Conservation (phyloP, 1,140 invertebrate species). For the Homarus americanus region DNA sequence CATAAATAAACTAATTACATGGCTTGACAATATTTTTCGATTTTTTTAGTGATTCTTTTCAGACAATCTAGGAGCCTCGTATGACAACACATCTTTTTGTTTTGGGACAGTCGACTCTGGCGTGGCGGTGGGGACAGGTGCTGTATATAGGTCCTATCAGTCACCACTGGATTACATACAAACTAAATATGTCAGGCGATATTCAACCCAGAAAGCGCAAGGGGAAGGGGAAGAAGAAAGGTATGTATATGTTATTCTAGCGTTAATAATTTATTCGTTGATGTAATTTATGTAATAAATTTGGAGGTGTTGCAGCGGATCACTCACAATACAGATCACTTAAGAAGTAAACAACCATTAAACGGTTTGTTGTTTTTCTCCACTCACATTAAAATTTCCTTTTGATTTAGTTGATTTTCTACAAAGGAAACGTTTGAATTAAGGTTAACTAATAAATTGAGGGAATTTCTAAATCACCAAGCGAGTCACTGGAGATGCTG, state of each 20-base stretch:
- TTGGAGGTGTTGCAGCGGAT: not conserved
- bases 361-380: too few relatives aligned
- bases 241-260: not conserved
- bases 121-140: conserved; percentile 16
- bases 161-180: conserved; percentile 37
- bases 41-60: not conserved
- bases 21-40: not conserved
- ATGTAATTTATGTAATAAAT: not conserved
- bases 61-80: not conserved
- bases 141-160: not conserved
- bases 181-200: conserved; percentile 54
- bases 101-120: conserved; percentile 53
- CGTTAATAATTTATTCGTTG: not conserved
- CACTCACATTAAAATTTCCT: too few relatives aligned
- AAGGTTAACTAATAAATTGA: too few relatives aligned
- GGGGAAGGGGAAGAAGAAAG: conserved; percentile 64
- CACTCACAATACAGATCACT: not conserved
- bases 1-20: not conserved
- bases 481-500: too few relatives aligned
- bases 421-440: too few relatives aligned
- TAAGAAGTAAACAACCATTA: too few relatives aligned
- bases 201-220: conserved; percentile 58
- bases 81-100: conserved; percentile 31
- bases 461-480: too few relatives aligned
- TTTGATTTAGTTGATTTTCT: too few relatives aligned